phyloP scores from a whole-genome alignment of 2,888 invertebrate species.

The Noctua pronuba region DNA sequence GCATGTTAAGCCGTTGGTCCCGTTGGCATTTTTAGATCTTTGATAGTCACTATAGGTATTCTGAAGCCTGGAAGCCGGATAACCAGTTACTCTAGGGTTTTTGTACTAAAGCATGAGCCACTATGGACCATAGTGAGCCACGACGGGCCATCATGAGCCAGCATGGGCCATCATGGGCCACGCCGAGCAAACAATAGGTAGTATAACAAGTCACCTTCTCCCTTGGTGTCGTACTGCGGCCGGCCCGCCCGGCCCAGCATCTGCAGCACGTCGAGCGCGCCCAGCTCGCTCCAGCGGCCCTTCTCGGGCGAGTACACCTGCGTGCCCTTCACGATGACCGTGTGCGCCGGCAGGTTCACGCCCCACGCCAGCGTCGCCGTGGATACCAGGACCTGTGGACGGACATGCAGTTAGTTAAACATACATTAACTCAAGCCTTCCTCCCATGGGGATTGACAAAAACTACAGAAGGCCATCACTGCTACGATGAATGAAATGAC shows the following conservation, averaged over 20 bases:
- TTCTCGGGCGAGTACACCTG: slow-evolving; percentile 99
- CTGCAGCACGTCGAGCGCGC: slow-evolving; percentile 99
- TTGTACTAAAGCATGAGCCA: no score
- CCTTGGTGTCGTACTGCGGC: slow-evolving; percentile 99
- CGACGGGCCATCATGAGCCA: not conserved
- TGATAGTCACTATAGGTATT: not conserved
- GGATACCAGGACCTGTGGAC: slow-evolving; percentile 95
- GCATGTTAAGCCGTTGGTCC: no score
- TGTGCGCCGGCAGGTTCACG: slow-evolving; percentile 99
- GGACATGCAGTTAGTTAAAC: not conserved
- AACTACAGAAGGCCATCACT: no score
- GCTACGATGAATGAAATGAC: no score
- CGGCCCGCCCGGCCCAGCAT: slow-evolving; percentile 99
- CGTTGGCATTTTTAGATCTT: no score
- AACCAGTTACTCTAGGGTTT: not conserved
- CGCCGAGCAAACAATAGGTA: no score
- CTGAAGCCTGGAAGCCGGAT: not conserved
- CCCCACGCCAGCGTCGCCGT: slow-evolving; percentile 99
- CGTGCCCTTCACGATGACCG: slow-evolving; percentile 98
- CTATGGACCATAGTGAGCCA: not conserved
- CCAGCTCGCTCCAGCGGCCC: slow-evolving; percentile 99
- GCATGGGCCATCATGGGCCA: not conserved
- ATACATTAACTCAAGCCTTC: no score
- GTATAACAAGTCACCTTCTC: slow-evolving; percentile 76
- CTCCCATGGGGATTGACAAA: no score